Evolutionary conservation across 2,888 invertebrate species (phyloP).

Genomic region (Pyrocoelia pectoralis): DNA sequence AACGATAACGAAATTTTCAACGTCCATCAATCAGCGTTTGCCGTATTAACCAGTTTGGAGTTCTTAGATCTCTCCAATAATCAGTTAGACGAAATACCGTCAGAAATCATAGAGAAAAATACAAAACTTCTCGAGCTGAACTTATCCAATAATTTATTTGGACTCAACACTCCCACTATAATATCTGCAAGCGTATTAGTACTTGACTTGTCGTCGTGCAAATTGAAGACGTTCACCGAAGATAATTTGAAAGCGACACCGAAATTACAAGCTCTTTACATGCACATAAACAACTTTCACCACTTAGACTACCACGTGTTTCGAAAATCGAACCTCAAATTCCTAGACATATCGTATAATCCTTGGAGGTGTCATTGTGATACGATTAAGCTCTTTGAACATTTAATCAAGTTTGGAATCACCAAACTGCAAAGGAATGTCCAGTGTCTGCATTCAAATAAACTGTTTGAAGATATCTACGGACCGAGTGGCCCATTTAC

Average conservation of each 20-base stretch:
- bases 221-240: slow-evolving; percentile 47
- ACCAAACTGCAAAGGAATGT: slow-evolving; percentile 44
- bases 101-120: slow-evolving; percentile 48
- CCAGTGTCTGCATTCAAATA: slow-evolving; percentile 41
- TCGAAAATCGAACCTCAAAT: slow-evolving; percentile 38
- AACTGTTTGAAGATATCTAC: slow-evolving; percentile 43
- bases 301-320: slow-evolving; percentile 47
- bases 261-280: slow-evolving; percentile 49
- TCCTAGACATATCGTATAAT: slow-evolving; percentile 49
- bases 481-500: slow-evolving; percentile 32
- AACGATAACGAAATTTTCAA: slow-evolving; percentile 50
- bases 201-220: slow-evolving; percentile 50
- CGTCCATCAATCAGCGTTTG: slow-evolving; percentile 50
- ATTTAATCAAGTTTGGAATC: slow-evolving; percentile 42
- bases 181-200: slow-evolving; percentile 50
- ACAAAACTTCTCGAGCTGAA: slow-evolving; percentile 50
- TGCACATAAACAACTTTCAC: slow-evolving; percentile 54
- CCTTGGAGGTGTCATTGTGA: slow-evolving; percentile 51
- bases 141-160: slow-evolving; percentile 52
- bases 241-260: slow-evolving; percentile 49
- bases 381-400: slow-evolving; percentile 48
- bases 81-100: slow-evolving; percentile 48
- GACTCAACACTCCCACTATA: slow-evolving; percentile 48
- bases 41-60: slow-evolving; percentile 49
- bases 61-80: slow-evolving; percentile 54